A percentile compares a stretch with the other conserved stretches of the same genome.
These are phyloP conservation scores for Corella eumyota DNA, from an alignment of 23 tunicate species.

Conservation along the genomic window DNA sequence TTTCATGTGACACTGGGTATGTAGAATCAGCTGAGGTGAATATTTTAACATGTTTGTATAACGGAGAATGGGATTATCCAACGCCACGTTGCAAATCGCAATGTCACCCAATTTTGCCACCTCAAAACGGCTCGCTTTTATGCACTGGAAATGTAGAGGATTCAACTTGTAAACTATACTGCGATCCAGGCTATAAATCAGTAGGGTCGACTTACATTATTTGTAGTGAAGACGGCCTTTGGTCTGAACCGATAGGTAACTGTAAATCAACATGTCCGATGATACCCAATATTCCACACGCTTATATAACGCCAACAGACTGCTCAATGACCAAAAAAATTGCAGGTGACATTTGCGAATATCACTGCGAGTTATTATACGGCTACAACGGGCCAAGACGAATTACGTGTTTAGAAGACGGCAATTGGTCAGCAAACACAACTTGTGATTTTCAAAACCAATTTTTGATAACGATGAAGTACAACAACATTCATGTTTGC, in stretches of 20 bases:
- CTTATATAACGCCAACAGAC: slow-evolving; percentile 10
- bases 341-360: slow-evolving; percentile 6
- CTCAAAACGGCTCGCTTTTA: no score
- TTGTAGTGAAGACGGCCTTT: slow-evolving; percentile 22
- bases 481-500: slow-evolving; percentile 2
- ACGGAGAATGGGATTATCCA: no score
- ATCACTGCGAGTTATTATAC: slow-evolving; percentile 18
- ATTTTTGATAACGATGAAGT: slow-evolving; percentile 4
- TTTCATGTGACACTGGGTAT: no score
- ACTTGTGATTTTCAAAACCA: slow-evolving; percentile 22
- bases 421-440: slow-evolving; percentile 17
- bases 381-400: slow-evolving; percentile 5
- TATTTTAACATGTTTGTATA: no score
- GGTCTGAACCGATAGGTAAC: slow-evolving; percentile 39
- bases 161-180: slow-evolving; percentile 17
- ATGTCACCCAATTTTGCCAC: no score
- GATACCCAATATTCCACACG: slow-evolving; percentile 5
- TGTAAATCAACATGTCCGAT: slow-evolving; percentile 22
- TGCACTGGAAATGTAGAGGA: no score
- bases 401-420: slow-evolving; percentile 11
- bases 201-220: slow-evolving; percentile 8
- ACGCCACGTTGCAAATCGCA: no score
- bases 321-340: slow-evolving; percentile 14
- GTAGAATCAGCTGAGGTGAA: no score
- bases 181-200: slow-evolving; percentile 6